phyloP scores from a whole-genome alignment of 2,797 vertebrate species.

The Tokudaia tokunoshimensis region DNA sequence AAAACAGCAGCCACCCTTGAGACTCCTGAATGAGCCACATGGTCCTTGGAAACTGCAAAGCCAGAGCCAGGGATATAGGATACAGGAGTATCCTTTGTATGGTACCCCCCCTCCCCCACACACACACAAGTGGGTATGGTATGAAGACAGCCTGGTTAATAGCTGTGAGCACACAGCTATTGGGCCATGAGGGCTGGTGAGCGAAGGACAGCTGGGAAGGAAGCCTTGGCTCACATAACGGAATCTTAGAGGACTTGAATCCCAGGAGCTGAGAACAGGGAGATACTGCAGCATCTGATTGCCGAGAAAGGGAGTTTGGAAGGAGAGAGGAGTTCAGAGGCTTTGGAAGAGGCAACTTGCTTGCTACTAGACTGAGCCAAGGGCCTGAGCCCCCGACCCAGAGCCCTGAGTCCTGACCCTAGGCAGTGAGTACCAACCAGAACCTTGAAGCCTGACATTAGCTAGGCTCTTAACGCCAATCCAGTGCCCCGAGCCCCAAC shows the following conservation, averaged over 20 bases:
- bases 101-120: fast-evolving
- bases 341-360: fast-evolving
- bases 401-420: neutral
- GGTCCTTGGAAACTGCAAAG: neutral
- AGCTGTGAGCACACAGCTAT: neutral
- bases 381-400: neutral
- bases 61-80: neutral
- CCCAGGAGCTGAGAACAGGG: neutral
- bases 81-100: neutral
- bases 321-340: neutral
- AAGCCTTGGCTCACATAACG: fast-evolving
- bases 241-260: too few species aligned
- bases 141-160: neutral
- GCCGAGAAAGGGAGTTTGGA: neutral
- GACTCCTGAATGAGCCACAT: neutral
- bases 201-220: neutral
- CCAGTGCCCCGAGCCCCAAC: neutral
- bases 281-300: fast-evolving
- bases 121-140: neutral
- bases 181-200: neutral
- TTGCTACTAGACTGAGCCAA: neutral
- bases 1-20: fast-evolving
- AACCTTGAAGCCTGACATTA: neutral
- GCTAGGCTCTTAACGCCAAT: neutral
- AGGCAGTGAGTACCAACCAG: too few species aligned